A percentile compares a stretch with the other conserved stretches of the same genome.
Conservation (phyloP, 1,140 invertebrate species). For the Zaprionus lachaisei region DNA sequence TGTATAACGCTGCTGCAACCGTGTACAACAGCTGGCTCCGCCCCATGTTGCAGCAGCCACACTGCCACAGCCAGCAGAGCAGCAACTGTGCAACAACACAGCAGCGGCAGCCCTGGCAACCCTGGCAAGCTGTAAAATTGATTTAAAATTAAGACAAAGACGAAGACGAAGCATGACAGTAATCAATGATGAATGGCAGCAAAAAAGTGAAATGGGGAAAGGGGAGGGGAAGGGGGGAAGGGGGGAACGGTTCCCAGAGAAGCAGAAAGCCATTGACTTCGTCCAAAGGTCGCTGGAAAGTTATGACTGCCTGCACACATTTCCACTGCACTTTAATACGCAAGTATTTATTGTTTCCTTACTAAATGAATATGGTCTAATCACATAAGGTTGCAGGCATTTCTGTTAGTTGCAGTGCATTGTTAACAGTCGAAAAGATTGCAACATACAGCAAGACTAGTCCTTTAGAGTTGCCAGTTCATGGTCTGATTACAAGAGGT, state of each 20-base stretch:
- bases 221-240: background rate
- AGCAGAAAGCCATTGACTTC: background rate
- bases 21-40: conserved; percentile 5
- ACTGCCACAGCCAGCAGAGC: background rate
- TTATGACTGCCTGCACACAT: background rate
- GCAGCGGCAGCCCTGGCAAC: background rate
- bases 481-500: no score
- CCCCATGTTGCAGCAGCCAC: background rate
- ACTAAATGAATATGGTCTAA: background rate
- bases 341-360: background rate
- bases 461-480: no score
- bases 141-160: conserved; percentile 63
- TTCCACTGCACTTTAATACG: background rate
- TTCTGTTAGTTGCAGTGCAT: background rate
- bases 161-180: conserved; percentile 67
- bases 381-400: background rate
- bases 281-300: background rate
- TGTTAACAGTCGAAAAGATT: background rate
- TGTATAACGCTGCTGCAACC: conserved; percentile 50
- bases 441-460: no score
- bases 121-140: conserved; percentile 50
- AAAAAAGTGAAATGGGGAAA: background rate
- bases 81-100: background rate
- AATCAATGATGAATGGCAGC: conserved; percentile 57
- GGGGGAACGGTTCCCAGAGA: background rate